phyloP scores from a whole-genome alignment of 1,140 invertebrate species.

The Drosophila tropicalis region DNA sequence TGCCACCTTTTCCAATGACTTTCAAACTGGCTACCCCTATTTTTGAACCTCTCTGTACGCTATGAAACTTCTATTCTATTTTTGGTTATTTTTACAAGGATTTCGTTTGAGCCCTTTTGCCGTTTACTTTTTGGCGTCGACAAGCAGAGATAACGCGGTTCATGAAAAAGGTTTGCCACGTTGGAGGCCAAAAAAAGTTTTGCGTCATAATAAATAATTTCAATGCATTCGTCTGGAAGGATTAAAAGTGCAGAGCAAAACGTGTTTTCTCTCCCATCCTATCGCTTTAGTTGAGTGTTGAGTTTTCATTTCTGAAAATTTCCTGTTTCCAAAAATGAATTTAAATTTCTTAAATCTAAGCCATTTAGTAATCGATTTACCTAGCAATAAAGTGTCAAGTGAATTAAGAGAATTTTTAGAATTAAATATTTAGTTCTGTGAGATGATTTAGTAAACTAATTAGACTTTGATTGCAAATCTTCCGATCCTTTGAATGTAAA shows the following conservation, averaged over 20 bases:
- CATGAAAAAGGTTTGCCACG: constrained; percentile 40
- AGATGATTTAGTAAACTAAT: too few species aligned
- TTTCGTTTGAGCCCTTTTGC: constrained; percentile 49
- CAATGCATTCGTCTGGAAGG: constrained; percentile 77
- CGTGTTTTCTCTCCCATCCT: constrained; percentile 86
- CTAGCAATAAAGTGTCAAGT: too few species aligned
- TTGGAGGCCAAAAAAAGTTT: constrained; percentile 65
- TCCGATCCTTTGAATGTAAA: too few species aligned
- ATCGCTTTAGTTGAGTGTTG: constrained; percentile 88
- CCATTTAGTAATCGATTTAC: neutral
- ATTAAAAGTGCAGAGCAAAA: constrained; percentile 51
- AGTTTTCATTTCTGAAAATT: neutral
- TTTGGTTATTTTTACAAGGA: constrained; percentile 52
- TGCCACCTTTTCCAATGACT: too few species aligned
- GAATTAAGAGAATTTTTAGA: too few species aligned
- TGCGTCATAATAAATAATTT: constrained; percentile 81
- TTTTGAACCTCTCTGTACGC: constrained; percentile 55
- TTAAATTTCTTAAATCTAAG: neutral
- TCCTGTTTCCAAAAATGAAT: neutral
- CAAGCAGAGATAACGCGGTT: constrained; percentile 50
- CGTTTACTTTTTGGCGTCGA: constrained; percentile 28
- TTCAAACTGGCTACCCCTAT: neutral
- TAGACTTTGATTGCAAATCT: too few species aligned
- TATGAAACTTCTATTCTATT: constrained; percentile 40
- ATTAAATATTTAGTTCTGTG: too few species aligned